phyloP scores from a whole-genome alignment of 1,140 invertebrate species.

The Drosophila pandora region DNA sequence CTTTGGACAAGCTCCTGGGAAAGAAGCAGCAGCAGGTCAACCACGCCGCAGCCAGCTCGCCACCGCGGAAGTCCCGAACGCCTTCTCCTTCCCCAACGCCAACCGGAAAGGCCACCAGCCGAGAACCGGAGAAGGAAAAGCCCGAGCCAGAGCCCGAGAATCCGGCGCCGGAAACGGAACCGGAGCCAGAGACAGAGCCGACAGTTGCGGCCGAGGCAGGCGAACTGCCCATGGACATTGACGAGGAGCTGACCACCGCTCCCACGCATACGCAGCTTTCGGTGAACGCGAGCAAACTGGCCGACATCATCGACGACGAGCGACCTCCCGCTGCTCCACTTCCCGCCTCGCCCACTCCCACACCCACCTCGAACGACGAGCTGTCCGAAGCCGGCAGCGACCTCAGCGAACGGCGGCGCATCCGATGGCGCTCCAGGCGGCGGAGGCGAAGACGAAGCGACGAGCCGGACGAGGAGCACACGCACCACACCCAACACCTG shows the following conservation, averaged over 20 bases:
- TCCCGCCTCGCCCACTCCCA: conserved; percentile 73
- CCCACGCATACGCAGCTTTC: conserved; percentile 73
- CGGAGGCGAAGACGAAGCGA: conserved; percentile 51
- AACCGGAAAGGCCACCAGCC: conserved; percentile 4
- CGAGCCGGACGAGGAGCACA: conserved; percentile 69
- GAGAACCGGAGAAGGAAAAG: conserved; percentile 7
- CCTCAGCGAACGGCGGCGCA: conserved; percentile 45
- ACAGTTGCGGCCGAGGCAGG: conserved; percentile 51
- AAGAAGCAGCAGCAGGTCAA: conserved; percentile 75
- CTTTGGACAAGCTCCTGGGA: conserved; percentile 73
- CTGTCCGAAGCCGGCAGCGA: conserved; percentile 52
- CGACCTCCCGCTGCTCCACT: conserved; percentile 74
- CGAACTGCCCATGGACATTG: conserved; percentile 79
- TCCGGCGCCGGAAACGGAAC: conserved; percentile 2
- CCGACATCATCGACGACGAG: conserved; percentile 70
- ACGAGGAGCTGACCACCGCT: conserved; percentile 76
- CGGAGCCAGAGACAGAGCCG: conserved; percentile 1
- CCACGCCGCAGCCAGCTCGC: conserved; percentile 16
- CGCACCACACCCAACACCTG: conserved; percentile 77
- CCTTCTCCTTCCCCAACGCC: not conserved
- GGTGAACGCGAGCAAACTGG: conserved; percentile 59
- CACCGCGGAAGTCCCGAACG: conserved; percentile 12
- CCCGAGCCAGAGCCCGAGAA: conserved; percentile 4
- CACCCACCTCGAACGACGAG: conserved; percentile 67
- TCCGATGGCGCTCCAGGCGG: conserved; percentile 52